These are phyloP conservation scores for Andrena fulva DNA, from an alignment of 2,888 invertebrate species.

Conservation along the genomic window DNA sequence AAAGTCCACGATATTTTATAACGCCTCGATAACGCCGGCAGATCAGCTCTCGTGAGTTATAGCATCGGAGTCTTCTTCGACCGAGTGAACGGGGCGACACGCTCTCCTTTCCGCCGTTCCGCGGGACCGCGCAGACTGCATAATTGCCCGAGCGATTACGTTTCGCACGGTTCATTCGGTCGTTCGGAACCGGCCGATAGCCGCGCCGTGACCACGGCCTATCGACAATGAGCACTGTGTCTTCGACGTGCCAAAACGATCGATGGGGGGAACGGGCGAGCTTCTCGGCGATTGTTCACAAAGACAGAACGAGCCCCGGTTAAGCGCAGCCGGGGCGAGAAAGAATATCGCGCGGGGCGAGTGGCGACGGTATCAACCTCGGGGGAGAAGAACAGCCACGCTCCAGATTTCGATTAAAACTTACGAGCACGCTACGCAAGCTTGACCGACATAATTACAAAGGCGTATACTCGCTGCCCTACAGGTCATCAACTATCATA, in stretches of 20 bases:
- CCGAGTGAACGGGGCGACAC: not conserved
- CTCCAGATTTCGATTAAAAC: slow-evolving; percentile 1
- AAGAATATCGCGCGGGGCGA: not conserved
- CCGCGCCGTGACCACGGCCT: not conserved
- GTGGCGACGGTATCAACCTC: not conserved
- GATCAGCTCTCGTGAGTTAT: slow-evolving; percentile 34
- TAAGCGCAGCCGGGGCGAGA: not conserved
- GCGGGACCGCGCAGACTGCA: not conserved
- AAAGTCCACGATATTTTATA: slow-evolving; percentile 61
- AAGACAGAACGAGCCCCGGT: not conserved
- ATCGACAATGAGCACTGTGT: not conserved
- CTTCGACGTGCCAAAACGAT: not conserved
- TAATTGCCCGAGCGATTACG: slow-evolving; percentile 15
- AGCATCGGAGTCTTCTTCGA: not conserved
- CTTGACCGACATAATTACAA: slow-evolving; percentile 15
- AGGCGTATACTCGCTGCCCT: not conserved
- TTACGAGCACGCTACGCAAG: not conserved
- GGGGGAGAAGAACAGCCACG: not conserved
- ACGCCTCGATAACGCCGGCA: slow-evolving; percentile 44
- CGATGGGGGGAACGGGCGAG: not conserved
- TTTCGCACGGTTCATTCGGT: not conserved
- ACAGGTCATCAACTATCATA: slow-evolving; percentile 40
- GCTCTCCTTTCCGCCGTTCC: not conserved
- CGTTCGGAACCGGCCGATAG: not conserved
- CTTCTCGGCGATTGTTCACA: not conserved